phyloP scores from a whole-genome alignment of 2,113 vertebrate species.

The Rhinopithecus roxellana region DNA sequence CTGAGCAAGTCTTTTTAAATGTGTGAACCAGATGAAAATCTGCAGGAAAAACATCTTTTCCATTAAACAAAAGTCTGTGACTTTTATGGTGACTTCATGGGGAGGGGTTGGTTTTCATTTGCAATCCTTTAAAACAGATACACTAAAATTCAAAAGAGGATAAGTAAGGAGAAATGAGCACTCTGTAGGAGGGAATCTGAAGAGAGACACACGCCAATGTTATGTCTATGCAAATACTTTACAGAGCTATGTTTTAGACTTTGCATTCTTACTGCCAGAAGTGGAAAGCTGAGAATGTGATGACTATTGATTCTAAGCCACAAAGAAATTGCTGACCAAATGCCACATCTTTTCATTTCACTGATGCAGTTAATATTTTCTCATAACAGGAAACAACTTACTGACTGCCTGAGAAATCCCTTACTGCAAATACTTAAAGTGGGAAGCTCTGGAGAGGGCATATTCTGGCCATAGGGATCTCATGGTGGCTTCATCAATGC shows the following conservation, averaged over 20 bases:
- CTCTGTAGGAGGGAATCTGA: not conserved
- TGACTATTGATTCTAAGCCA: not conserved
- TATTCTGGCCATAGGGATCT: not conserved
- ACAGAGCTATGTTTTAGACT: not conserved
- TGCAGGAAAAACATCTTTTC: not conserved
- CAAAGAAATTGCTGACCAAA: not conserved
- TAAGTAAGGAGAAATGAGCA: conserved; percentile 18
- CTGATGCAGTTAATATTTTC: not conserved
- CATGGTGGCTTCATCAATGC: not conserved
- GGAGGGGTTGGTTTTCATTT: conserved; percentile 17
- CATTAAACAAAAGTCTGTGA: not conserved
- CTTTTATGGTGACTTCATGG: not conserved
- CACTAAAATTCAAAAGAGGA: not conserved
- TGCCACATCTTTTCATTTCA: not conserved
- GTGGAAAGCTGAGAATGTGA: not conserved
- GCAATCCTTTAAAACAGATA: conserved; percentile 24
- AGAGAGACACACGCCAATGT: not conserved
- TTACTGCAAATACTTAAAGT: not conserved
- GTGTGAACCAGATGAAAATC: conserved; percentile 45
- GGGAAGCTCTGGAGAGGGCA: not conserved
- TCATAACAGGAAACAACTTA: not conserved
- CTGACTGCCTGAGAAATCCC: not conserved
- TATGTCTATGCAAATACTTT: not conserved
- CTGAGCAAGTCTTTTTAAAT: not conserved
- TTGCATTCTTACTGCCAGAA: not conserved